phyloP scores from a whole-genome alignment of 2,888 invertebrate species.

The Ommatoiulus sabulosus region DNA sequence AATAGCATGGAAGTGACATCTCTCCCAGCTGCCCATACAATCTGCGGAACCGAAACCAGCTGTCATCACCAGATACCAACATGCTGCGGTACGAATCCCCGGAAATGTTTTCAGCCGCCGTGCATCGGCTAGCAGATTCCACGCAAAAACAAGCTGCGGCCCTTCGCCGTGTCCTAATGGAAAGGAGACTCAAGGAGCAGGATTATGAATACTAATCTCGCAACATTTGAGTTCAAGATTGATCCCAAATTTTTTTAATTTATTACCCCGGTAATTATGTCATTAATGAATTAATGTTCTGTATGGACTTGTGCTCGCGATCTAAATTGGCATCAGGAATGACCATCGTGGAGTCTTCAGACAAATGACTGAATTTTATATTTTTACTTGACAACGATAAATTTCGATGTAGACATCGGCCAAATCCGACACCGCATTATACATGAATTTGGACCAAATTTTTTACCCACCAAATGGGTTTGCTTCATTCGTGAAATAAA shows the following conservation, averaged over 20 bases:
- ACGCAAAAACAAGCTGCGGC: not conserved
- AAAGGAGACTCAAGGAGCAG: conserved; percentile 31
- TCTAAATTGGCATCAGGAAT: too few species aligned
- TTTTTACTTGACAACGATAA: not conserved
- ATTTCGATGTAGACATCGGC: not conserved
- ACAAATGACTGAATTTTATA: not conserved
- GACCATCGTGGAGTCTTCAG: too few species aligned
- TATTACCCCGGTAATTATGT: not conserved
- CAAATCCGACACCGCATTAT: not conserved
- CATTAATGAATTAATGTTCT: too few species aligned
- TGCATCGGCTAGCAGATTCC: not conserved
- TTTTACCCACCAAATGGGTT: not conserved
- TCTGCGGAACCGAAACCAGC: not conserved
- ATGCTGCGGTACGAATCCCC: not conserved
- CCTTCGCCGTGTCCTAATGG: not conserved
- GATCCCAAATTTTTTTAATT: not conserved
- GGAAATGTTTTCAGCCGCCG: not conserved
- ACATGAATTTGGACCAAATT: not conserved
- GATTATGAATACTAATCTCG: not conserved
- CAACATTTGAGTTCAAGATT: not conserved
- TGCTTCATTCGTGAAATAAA: not conserved
- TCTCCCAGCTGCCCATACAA: conserved; percentile 49
- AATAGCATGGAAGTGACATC: not conserved
- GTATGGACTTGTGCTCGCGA: too few species aligned
- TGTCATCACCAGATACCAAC: not conserved